A percentile compares a stretch with the other conserved stretches of the same genome.
phyloP scores from a whole-genome alignment of 2,888 invertebrate genomes.

The Osmoderma eremita region DNA sequence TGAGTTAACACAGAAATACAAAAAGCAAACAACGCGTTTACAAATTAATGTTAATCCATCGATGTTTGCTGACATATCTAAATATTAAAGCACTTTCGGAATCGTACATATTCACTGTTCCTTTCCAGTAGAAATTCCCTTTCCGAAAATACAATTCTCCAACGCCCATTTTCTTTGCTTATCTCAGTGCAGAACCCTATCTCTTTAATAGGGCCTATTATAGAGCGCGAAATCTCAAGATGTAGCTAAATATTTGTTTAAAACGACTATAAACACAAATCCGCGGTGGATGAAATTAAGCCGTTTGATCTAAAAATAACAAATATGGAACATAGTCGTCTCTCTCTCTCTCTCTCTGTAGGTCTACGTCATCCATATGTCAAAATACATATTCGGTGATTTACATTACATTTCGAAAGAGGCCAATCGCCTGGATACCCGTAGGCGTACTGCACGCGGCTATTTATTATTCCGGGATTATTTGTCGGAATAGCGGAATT shows the following conservation, averaged over 20 bases:
- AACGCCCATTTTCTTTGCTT: no score
- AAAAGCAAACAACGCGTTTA: no score
- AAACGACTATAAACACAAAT: conserved; percentile 33
- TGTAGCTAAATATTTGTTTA: conserved; percentile 39
- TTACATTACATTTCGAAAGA: conserved; percentile 8
- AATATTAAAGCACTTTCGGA: no score
- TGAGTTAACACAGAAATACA: no score
- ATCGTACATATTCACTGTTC: no score
- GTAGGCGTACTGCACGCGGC: background rate
- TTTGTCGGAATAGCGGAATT: no score
- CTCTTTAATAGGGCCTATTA: background rate
- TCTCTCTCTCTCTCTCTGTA: background rate
- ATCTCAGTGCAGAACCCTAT: no score
- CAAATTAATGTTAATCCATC: no score
- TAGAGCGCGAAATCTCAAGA: conserved; percentile 11
- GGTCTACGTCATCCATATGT: conserved; percentile 22
- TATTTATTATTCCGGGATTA: background rate
- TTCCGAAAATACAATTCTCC: no score
- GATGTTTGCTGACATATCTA: no score
- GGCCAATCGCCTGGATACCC: background rate
- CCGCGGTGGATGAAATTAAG: conserved; percentile 39
- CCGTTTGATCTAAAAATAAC: conserved; percentile 43
- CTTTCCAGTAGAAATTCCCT: no score
- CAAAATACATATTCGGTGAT: conserved; percentile 31
- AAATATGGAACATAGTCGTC: conserved; percentile 38